These are phyloP conservation scores for Rhaphigaster nebulosa DNA, from an alignment of 2,888 invertebrate species.

Conservation along the genomic window DNA sequence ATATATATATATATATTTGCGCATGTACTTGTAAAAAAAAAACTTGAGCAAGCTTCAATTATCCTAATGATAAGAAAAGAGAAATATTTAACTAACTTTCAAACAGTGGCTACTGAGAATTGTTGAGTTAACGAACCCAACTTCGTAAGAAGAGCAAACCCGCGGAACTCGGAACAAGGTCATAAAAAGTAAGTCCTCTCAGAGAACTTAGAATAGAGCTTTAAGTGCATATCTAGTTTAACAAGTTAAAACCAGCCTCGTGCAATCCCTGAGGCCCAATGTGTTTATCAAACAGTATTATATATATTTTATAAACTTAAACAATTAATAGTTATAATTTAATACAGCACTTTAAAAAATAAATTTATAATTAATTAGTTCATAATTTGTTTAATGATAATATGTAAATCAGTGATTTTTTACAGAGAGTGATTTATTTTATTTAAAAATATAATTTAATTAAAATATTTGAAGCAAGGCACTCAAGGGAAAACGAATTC, in stretches of 20 bases:
- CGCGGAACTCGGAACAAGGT: background rate
- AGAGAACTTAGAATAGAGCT: background rate
- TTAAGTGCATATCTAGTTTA: constrained; percentile 3
- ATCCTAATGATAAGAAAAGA: background rate
- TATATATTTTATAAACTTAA: no score
- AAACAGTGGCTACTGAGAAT: background rate
- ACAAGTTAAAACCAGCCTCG: background rate
- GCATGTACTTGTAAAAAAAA: no score
- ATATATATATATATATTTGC: no score
- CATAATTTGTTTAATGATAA: no score
- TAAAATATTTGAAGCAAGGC: no score
- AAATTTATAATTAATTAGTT: no score
- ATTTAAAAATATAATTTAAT: no score
- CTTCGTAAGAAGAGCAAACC: background rate
- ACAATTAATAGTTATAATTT: no score
- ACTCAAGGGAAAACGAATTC: no score
- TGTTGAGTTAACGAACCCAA: constrained; percentile 2
- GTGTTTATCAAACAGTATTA: background rate
- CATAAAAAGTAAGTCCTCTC: constrained; percentile 3
- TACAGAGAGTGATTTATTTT: no score
- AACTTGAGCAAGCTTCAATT: background rate
- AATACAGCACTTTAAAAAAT: no score
- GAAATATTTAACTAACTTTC: background rate
- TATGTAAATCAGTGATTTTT: no score
- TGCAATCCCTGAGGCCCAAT: background rate